A percentile compares a stretch with the other conserved stretches of the same genome.
phyloP scores from a whole-genome alignment of 1,140 invertebrate species.

The Euborellia annulipes region DNA sequence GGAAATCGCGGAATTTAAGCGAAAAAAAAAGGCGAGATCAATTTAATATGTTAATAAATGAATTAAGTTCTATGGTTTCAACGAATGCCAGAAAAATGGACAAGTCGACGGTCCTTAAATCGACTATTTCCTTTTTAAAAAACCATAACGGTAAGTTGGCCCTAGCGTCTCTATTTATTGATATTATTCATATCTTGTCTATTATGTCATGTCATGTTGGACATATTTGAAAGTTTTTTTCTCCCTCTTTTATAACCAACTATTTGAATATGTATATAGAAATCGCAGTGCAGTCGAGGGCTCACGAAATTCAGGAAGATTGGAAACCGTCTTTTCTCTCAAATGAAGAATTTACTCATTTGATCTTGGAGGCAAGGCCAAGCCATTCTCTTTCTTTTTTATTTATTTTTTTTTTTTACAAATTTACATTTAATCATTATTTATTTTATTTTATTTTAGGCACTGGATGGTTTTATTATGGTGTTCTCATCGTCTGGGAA shows the following conservation, averaged over 20 bases:
- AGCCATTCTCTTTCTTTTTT: slow-evolving; percentile 1
- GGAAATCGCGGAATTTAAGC: slow-evolving; percentile 81
- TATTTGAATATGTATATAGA: too few relatives aligned
- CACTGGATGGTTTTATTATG: slow-evolving; percentile 82
- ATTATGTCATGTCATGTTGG: too few relatives aligned
- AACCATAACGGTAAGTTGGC: slow-evolving; percentile 71
- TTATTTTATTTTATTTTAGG: slow-evolving; percentile 30
- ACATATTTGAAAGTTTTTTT: too few relatives aligned
- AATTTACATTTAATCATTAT: too few relatives aligned
- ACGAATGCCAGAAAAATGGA: slow-evolving; percentile 82
- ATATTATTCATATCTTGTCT: slow-evolving; percentile 8
- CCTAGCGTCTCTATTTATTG: too few relatives aligned
- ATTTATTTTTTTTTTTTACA: too few relatives aligned
- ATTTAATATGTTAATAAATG: slow-evolving; percentile 85
- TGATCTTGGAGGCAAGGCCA: slow-evolving; percentile 58
- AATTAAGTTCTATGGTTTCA: slow-evolving; percentile 77
- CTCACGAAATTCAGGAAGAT: slow-evolving; percentile 80
- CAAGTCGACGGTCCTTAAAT: slow-evolving; percentile 85
- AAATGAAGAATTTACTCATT: slow-evolving; percentile 88
- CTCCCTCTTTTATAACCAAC: slow-evolving; percentile 3
- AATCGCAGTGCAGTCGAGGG: slow-evolving; percentile 61
- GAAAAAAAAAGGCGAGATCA: slow-evolving; percentile 90
- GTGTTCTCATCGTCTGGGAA: slow-evolving; percentile 71
- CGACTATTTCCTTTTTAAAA: slow-evolving; percentile 83
- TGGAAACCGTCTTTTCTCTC: slow-evolving; percentile 91